Percentiles rank a stretch among this genome's conserved stretches.
phyloP scores from a whole-genome alignment of 2,113 vertebrate genomes.

The Aptenodytes forsteri region DNA sequence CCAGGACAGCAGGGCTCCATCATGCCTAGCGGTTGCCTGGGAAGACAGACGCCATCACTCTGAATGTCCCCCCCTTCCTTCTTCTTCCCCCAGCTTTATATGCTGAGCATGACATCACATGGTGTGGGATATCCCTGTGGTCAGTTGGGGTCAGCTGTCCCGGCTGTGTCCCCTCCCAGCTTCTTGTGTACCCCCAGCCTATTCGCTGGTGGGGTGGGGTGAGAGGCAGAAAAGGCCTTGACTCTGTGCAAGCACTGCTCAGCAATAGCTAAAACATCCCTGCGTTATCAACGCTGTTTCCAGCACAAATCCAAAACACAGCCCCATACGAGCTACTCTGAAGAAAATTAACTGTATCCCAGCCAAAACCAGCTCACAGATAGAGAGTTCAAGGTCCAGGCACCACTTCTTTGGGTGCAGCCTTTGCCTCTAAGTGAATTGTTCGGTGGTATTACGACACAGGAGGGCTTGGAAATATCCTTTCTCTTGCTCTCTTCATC shows the following conservation, averaged over 20 bases:
- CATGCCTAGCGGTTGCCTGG: rapidly evolving
- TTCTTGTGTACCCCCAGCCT: not conserved
- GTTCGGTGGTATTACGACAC: not conserved
- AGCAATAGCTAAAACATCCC: not conserved
- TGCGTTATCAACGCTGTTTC: not conserved
- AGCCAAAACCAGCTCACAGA: not conserved
- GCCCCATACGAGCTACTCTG: not conserved
- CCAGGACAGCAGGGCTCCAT: not conserved
- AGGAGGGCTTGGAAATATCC: not conserved
- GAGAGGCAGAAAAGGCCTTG: not conserved
- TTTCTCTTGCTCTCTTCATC: not conserved
- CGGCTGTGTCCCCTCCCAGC: not conserved
- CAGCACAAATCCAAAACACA: not conserved
- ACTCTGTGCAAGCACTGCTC: not conserved
- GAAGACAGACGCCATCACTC: not conserved
- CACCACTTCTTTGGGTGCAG: not conserved
- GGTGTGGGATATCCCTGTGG: not conserved
- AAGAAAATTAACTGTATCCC: not conserved
- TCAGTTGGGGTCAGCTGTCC: not conserved
- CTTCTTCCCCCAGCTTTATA: not conserved
- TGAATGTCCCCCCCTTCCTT: rapidly evolving
- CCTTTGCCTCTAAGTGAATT: not conserved
- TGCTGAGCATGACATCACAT: too few species aligned
- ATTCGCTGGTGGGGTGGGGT: rapidly evolving
- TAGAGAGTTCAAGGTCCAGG: not conserved